Conservation (phyloP, 2,113 vertebrate genomes). For the Mobula birostris region DNA sequence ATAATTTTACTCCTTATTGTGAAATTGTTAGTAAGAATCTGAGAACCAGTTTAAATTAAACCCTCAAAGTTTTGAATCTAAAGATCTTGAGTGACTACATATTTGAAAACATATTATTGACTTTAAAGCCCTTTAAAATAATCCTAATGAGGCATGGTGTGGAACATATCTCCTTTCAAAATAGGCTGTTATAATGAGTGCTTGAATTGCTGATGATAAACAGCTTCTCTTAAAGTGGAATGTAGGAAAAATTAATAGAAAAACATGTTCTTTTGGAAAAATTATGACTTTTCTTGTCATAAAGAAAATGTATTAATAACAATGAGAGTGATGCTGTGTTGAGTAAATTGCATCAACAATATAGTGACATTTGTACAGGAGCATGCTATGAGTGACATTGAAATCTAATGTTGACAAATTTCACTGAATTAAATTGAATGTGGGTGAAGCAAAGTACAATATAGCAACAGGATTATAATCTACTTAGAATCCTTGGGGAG, state of each 20-base stretch:
- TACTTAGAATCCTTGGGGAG: not conserved
- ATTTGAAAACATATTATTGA: not conserved
- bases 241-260: not conserved
- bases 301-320: not conserved
- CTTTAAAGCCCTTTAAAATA: not conserved
- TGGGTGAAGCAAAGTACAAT: not conserved
- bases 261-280: not conserved
- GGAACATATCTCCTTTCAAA: not conserved
- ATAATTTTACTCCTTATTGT: not conserved
- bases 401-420: not conserved
- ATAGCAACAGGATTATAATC: not conserved
- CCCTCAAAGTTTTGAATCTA: not conserved
- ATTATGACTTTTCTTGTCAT: not conserved
- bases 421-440: not conserved
- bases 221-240: not conserved
- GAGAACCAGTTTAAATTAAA: not conserved
- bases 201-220: not conserved
- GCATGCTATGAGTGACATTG: not conserved
- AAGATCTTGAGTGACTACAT: not conserved
- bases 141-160: not conserved
- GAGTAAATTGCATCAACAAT: not conserved
- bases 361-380: not conserved
- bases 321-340: not conserved
- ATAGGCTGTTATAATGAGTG: not conserved
- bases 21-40: not conserved